These are phyloP conservation scores for Botia almorhae DNA, from an alignment of 2,797 vertebrate species.

Conservation along the genomic window DNA sequence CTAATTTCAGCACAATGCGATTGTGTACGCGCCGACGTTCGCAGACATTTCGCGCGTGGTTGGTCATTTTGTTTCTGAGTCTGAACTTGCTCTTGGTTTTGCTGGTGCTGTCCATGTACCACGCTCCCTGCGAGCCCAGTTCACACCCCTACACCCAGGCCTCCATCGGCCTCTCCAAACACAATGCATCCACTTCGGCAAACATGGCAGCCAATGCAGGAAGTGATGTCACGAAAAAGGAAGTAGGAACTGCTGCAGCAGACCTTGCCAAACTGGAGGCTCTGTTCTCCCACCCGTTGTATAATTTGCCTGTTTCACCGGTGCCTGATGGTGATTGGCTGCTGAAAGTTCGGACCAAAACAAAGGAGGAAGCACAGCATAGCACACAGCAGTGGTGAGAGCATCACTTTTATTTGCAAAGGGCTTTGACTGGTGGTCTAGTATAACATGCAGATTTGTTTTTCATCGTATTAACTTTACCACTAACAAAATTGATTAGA, in stretches of 20 bases:
- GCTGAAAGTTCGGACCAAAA: conserved; percentile 74
- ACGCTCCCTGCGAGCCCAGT: conserved; percentile 57
- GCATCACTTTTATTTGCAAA: not conserved
- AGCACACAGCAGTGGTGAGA: conserved; percentile 79
- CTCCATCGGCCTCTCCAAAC: conserved; percentile 58
- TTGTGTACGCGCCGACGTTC: conserved; percentile 64
- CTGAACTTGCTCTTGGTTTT: conserved; percentile 71
- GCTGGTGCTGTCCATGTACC: conserved; percentile 58
- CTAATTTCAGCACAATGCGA: conserved; percentile 63
- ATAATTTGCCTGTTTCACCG: conserved; percentile 67
- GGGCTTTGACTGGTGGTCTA: not conserved
- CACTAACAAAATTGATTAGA: not conserved
- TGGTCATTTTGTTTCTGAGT: conserved; percentile 66
- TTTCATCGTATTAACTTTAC: not conserved
- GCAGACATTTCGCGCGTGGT: conserved; percentile 70
- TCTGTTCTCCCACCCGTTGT: conserved; percentile 82
- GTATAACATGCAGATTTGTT: not conserved
- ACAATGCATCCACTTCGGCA: conserved; percentile 18
- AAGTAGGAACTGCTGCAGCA: not conserved
- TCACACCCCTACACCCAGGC: conserved; percentile 43
- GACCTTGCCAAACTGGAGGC: conserved; percentile 71
- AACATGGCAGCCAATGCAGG: not conserved
- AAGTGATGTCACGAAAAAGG: not conserved
- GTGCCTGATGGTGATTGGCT: conserved; percentile 79
- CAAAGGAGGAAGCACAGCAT: conserved; percentile 61